Conservation (phyloP, 2,888 invertebrate genomes). For the Cheilosia vernalis region DNA sequence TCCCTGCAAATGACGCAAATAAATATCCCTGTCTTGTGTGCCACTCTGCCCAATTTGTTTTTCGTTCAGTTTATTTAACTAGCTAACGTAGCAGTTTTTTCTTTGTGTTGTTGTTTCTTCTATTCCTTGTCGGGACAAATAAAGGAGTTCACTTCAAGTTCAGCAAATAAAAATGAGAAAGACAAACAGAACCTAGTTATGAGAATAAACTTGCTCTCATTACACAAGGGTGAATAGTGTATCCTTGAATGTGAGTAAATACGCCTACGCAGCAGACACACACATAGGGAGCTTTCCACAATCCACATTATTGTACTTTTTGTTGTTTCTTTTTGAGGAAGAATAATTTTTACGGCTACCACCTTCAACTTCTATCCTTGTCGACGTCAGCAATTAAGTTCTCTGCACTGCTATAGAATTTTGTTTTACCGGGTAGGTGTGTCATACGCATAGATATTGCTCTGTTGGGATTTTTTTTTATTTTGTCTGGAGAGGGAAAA, state of each 20-base stretch:
- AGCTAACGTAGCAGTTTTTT: constrained; percentile 47
- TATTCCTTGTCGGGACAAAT: constrained; percentile 17
- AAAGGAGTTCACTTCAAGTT: constrained; percentile 60
- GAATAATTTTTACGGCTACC: constrained; percentile 31
- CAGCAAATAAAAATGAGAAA: constrained; percentile 62
- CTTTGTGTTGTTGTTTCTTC: constrained; percentile 5
- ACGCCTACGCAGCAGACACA: constrained; percentile 30
- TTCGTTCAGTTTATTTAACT: constrained; percentile 53
- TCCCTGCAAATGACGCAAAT: constrained; percentile 19
- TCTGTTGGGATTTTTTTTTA: neutral
- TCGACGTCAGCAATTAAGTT: constrained; percentile 43
- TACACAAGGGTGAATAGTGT: constrained; percentile 9
- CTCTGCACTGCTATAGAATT: constrained; percentile 10
- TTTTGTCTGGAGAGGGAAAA: neutral
- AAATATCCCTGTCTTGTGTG: constrained; percentile 33
- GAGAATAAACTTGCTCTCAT: constrained; percentile 61
- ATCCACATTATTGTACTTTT: neutral
- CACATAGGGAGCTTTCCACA: neutral
- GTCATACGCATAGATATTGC: neutral
- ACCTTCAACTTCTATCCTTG: neutral
- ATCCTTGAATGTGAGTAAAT: constrained; percentile 38
- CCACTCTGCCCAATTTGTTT: constrained; percentile 49
- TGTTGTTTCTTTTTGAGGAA: neutral
- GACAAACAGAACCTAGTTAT: constrained; percentile 68
- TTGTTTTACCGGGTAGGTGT: constrained; percentile 1